These are phyloP conservation scores for Procavia capensis DNA, from an alignment of 2,113 vertebrate species.

Conservation along the genomic window DNA sequence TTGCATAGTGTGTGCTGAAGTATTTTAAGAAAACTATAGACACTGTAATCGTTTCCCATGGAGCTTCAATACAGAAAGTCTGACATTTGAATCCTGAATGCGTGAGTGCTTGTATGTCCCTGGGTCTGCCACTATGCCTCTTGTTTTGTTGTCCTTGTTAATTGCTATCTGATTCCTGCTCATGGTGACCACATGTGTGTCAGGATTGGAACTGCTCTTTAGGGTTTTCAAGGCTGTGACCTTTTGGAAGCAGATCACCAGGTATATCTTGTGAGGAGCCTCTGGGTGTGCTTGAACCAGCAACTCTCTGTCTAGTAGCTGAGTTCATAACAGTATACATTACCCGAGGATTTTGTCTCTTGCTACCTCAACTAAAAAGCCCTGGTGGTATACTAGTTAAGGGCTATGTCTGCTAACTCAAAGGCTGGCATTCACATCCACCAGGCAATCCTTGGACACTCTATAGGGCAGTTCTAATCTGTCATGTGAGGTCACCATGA, in stretches of 20 bases:
- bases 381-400: too few species aligned
- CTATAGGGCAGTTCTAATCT: too few species aligned
- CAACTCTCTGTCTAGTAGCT: neutral
- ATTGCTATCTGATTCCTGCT: neutral
- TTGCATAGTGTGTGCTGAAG: neutral
- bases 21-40: neutral
- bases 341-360: neutral
- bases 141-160: neutral
- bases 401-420: too few species aligned
- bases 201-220: neutral
- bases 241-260: neutral
- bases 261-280: neutral
- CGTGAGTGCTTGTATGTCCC: neutral
- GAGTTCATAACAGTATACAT: neutral
- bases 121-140: neutral
- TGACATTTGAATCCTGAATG: neutral
- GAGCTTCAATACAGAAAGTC: neutral
- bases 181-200: neutral
- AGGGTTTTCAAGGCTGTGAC: neutral
- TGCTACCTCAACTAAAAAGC: neutral
- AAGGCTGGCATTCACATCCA: too few species aligned
- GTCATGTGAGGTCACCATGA: too few species aligned
- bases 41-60: neutral
- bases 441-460: too few species aligned
- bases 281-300: neutral